Evolutionary conservation across 2,113 vertebrate species (phyloP).

Genomic region (Tricholaema leucomelas): DNA sequence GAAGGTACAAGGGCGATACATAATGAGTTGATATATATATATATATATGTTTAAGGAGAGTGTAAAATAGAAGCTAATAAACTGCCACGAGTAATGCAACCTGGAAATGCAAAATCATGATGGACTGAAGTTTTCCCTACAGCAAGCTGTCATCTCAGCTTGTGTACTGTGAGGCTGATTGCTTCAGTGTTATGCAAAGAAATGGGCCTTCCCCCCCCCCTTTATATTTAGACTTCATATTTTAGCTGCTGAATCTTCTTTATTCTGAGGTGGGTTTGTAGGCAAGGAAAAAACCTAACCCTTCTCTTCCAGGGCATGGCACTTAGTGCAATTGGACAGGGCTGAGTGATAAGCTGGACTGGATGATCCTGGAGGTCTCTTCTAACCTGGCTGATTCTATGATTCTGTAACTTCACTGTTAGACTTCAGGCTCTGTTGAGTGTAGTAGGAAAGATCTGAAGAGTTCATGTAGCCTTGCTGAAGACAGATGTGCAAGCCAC

Average conservation of each 20-base stretch:
- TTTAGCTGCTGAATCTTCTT: not conserved
- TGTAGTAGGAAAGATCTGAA: not conserved
- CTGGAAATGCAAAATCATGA: conserved; percentile 46
- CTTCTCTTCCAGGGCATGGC: not conserved
- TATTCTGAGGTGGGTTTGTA: not conserved
- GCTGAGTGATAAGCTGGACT: too few species aligned
- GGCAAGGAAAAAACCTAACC: not conserved
- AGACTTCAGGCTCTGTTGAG: not conserved
- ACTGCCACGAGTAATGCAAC: conserved; percentile 14
- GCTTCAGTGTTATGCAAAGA: not conserved
- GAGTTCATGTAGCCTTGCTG: not conserved
- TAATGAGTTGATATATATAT: too few species aligned
- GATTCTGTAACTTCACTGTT: too few species aligned
- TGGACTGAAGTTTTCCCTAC: conserved; percentile 40
- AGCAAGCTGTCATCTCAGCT: conserved; percentile 39
- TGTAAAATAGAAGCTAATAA: conserved; percentile 43
- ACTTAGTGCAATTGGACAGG: too few species aligned
- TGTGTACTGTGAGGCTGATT: conserved; percentile 33
- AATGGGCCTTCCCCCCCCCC: not conserved
- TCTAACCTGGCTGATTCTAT: too few species aligned
- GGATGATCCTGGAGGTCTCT: too few species aligned
- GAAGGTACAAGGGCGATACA: too few species aligned
- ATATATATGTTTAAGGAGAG: not conserved
- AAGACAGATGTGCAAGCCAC: not conserved
- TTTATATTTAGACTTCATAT: not conserved